Evolutionary conservation across 2,113 vertebrate genomes (phyloP).

Genomic region (Calypte anna): DNA sequence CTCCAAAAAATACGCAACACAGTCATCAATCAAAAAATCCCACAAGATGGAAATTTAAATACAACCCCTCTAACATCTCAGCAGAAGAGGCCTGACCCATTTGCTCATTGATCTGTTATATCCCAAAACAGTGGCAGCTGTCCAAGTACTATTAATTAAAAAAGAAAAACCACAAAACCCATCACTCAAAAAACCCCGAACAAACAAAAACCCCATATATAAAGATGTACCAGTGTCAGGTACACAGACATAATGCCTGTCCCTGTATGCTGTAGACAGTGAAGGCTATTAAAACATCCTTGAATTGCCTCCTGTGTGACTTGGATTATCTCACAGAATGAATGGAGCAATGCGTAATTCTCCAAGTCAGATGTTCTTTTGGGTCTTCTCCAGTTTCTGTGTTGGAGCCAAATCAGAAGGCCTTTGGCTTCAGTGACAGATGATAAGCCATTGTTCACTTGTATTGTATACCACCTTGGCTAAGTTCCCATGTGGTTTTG

Average conservation of each 20-base stretch:
- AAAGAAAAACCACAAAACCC: no score
- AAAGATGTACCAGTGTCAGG: background rate
- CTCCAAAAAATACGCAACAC: background rate
- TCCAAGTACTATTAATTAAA: background rate
- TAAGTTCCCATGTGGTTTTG: background rate
- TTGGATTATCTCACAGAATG: background rate
- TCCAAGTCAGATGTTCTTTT: background rate
- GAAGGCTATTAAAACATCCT: background rate
- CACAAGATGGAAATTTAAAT: background rate
- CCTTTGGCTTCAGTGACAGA: background rate
- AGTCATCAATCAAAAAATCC: background rate
- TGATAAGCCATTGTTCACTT: background rate
- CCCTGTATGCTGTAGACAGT: background rate
- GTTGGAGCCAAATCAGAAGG: background rate
- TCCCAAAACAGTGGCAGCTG: background rate
- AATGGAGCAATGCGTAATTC: background rate
- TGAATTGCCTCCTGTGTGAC: background rate
- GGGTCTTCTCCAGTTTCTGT: background rate
- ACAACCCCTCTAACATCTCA: background rate
- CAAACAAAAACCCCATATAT: no score
- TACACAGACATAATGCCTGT: background rate
- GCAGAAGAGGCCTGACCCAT: background rate
- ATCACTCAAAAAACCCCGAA: background rate
- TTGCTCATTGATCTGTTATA: background rate
- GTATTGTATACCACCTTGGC: slow-evolving; percentile 13